These are phyloP conservation scores for Semicossyphus pulcher DNA, from an alignment of 2,113 vertebrate genomes.

Conservation along the genomic window DNA sequence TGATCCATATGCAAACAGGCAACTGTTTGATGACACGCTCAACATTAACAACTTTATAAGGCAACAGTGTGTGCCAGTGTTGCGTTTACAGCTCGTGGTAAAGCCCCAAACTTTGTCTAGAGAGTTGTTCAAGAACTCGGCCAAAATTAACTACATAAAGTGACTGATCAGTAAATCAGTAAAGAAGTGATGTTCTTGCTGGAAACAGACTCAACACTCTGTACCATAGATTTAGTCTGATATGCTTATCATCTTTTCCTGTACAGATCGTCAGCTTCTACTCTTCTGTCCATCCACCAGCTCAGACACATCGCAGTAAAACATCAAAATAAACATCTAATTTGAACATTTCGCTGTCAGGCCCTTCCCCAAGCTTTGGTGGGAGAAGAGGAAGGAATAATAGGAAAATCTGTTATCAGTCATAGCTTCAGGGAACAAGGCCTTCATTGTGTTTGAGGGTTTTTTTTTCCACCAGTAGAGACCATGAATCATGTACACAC, in stretches of 20 bases:
- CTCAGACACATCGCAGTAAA: neutral
- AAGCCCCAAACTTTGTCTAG: too few species aligned
- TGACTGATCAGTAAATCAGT: too few species aligned
- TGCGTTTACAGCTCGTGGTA: too few species aligned
- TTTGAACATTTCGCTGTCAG: neutral
- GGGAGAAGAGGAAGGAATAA: conserved; percentile 30
- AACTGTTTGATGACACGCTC: too few species aligned
- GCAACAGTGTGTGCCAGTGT: too few species aligned
- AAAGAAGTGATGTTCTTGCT: too few species aligned
- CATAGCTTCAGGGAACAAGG: conserved; percentile 57
- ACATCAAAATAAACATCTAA: neutral
- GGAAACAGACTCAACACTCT: too few species aligned
- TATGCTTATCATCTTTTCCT: too few species aligned
- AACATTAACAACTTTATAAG: too few species aligned
- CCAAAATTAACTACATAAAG: neutral
- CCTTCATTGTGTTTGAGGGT: conserved; percentile 52
- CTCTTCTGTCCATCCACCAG: neutral
- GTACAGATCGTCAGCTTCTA: neutral
- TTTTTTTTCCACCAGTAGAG: conserved; percentile 33
- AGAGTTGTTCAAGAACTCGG: too few species aligned
- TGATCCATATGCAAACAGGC: too few species aligned
- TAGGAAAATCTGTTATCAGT: conserved; percentile 54
- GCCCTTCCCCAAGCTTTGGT: neutral
- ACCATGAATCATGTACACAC: conserved; percentile 52
- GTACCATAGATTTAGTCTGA: too few species aligned